Evolutionary conservation across 2,113 vertebrate species (phyloP).

Genomic region (Vulpes lagopus): DNA sequence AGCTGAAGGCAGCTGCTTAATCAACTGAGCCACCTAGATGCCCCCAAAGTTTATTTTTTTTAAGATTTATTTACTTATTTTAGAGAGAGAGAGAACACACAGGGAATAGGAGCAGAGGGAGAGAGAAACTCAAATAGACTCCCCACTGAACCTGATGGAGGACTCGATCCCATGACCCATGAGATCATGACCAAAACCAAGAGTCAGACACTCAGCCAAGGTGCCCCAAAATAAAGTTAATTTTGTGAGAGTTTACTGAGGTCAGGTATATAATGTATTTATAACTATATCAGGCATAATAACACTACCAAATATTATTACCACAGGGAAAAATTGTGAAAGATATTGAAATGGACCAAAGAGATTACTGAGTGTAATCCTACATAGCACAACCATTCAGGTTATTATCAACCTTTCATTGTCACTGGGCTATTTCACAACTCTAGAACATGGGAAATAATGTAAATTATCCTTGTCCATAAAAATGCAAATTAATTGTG

Average conservation of each 20-base stretch:
- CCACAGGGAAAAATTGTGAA: not conserved
- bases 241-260: not conserved
- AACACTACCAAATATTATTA: not conserved
- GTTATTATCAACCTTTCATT: not conserved
- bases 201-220: no score
- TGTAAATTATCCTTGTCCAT: conserved; percentile 21
- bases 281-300: not conserved
- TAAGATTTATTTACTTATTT: no score
- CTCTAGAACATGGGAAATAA: not conserved
- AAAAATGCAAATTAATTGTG: conserved; percentile 53
- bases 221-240: not conserved
- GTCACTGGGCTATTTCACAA: not conserved
- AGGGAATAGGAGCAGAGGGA: no score
- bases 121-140: no score
- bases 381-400: not conserved
- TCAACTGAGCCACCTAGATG: no score
- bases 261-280: not conserved
- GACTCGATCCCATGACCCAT: no score
- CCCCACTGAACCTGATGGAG: no score
- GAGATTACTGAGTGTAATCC: not conserved
- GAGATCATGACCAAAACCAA: no score
- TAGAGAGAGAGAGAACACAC: no score
- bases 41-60: no score
- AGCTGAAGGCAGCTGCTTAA: no score
- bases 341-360: not conserved